phyloP scores from a whole-genome alignment of 1,140 invertebrate genomes.

The Halictus rubicundus region DNA sequence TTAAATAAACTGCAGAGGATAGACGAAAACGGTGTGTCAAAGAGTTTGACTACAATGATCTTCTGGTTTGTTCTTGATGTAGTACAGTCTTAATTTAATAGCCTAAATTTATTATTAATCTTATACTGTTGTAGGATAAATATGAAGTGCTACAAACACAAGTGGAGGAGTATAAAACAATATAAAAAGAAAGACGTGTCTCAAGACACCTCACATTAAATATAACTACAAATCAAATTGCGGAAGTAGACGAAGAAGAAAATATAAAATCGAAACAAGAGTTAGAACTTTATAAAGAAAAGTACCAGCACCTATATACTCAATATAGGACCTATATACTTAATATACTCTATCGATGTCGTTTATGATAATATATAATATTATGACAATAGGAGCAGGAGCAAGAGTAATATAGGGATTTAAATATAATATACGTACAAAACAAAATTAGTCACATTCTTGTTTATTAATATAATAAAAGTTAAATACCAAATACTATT shows the following conservation, averaged over 20 bases:
- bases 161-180: conserved; percentile 76
- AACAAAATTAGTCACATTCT: too few species aligned
- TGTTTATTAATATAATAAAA: too few species aligned
- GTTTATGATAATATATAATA: not conserved
- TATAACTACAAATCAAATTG: not conserved
- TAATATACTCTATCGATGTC: not conserved
- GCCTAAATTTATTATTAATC: not conserved
- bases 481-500: too few species aligned
- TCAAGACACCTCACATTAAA: not conserved
- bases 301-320: conserved; percentile 35
- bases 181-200: conserved; percentile 61
- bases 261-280: conserved; percentile 54
- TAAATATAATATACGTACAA: not conserved
- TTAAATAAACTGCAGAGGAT: conserved; percentile 81
- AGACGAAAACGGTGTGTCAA: conserved; percentile 76
- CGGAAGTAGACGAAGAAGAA: not conserved
- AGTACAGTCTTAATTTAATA: not conserved
- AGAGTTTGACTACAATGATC: conserved; percentile 79
- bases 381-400: not conserved
- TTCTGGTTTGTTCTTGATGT: conserved; percentile 73
- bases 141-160: conserved; percentile 66
- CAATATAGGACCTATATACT: too few species aligned
- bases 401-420: not conserved
- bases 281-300: conserved; percentile 46
- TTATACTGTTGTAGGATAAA: conserved; percentile 55